Base-by-base conservation (phyloP, 2,888 invertebrate species). In the Graphium colonna region DNA sequence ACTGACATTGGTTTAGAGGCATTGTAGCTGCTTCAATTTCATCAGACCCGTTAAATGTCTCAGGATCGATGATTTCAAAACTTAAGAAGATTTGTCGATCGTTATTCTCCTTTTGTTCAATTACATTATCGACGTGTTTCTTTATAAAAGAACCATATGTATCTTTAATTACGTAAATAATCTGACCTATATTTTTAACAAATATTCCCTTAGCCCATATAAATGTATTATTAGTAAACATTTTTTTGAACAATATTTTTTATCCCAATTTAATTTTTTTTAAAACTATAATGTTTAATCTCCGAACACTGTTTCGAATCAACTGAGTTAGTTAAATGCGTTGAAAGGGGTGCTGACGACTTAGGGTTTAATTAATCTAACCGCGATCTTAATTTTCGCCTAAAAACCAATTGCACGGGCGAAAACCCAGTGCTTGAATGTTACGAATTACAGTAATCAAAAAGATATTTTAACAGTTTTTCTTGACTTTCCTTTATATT, bases 391-490 rank as follows among this genome's bases (percentile, higher is more conserved):
- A 58, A 44, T 13, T 50, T 43, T 12, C 41, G 31, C 33, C 51
- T 52, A 10, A 31, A 54, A 31, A 53, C 48, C 21, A 51, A 33
- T 17, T 49, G 17, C 12, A 48, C 43, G 9, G 56, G 53, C 8
- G 56, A 45, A 13, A 36, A 38, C n/a, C 43, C 51, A 3, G 56
- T 59, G 10, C 46, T 52, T 8, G 52, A 45, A 38, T 60, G 55
- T 13, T 50, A 33, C 3, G 57, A 59, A 38, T 61, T 57, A 3
- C 61, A 26, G 12, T 58, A 59, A 40, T 58, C 59, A 46, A 57
- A 58, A 13, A 62, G 28, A 41, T 48, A 56, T 42, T 61, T 57
- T 7, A 51, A 13, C 2, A 61, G 21, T 38, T 55, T 50, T 41
- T 51, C 28, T 42, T 56, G 50, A 42, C 15, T 39, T 28, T 55